Conservation (phyloP, 2,797 vertebrate genomes). For the Syndactyla subalaris region DNA sequence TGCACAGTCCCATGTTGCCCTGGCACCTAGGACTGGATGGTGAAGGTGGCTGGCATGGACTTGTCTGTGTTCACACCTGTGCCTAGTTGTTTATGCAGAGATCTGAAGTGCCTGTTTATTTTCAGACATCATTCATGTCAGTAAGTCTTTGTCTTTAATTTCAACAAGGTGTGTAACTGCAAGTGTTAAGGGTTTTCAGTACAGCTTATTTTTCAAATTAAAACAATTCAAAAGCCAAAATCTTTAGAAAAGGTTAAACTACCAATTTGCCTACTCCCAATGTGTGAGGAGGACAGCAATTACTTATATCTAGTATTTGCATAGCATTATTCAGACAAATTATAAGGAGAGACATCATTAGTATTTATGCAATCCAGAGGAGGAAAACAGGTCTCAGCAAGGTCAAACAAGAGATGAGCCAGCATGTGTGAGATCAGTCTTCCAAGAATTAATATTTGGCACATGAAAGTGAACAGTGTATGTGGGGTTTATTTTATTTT, state of each 20-base stretch:
- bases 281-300: background rate
- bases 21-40: background rate
- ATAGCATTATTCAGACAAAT: background rate
- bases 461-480: background rate
- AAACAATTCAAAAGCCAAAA: background rate
- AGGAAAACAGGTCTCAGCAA: background rate
- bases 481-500: background rate
- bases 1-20: background rate
- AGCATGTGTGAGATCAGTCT: background rate
- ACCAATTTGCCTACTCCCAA: background rate
- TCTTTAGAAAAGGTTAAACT: background rate
- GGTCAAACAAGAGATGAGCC: slow-evolving; percentile 11
- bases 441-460: background rate
- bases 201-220: background rate
- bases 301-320: background rate
- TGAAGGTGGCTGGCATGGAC: background rate
- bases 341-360: background rate
- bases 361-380: background rate
- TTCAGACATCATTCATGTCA: background rate
- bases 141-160: background rate
- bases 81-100: background rate
- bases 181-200: background rate
- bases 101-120: background rate
- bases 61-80: background rate
- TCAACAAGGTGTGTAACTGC: background rate